Evolutionary conservation across 2,797 vertebrate species (phyloP), one percentile per base, ranked within the genome.

Genomic region (Leptodactylus fallax): DNA sequence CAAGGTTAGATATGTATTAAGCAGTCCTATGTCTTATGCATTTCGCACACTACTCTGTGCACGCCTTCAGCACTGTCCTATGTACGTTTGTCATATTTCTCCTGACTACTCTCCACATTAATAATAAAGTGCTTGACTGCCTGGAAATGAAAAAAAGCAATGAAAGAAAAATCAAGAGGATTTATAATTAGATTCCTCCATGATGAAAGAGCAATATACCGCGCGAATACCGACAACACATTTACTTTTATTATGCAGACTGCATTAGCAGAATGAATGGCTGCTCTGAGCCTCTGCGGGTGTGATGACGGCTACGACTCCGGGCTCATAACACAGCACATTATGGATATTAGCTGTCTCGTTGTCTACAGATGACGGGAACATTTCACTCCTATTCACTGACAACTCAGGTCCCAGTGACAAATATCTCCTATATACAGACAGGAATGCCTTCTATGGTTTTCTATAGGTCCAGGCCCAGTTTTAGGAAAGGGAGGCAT

Each of bases 191-290:
- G 25, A 71, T 71, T 16, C 7, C 14, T 36, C 16, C 27, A 17
- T 8, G 14, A 36, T 71, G 17, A 67, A 16, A 8, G 27, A 36
- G 13, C 6, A 16, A 16, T 36, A 17, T 36, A 36, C 16, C 13
- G 25, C 7, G 25, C 36, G 17, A 36, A 17, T 67, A 69, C 3
- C 14, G 27, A 36, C 3, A 71, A 7, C 25, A 71, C 27, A 36
- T 71, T 71, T 71, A 17, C 67, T 71, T 71, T 71, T 71, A 71
- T 71, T 71, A 36, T 36, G 67, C 36, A 71, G 67, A 8, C 25
- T 36, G 67, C 67, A 71, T 71, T 71, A 17, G 67, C 7, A 45
- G 7, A 71, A 45, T 71, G 14, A 45, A 16, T 45, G 14, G 27
- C 27, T 14, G 67, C 25, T 67, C 3, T 67, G 63, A 13, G n/a